Conservation (phyloP, 2,797 vertebrate genomes). For the Gymnopithys bicolor region DNA sequence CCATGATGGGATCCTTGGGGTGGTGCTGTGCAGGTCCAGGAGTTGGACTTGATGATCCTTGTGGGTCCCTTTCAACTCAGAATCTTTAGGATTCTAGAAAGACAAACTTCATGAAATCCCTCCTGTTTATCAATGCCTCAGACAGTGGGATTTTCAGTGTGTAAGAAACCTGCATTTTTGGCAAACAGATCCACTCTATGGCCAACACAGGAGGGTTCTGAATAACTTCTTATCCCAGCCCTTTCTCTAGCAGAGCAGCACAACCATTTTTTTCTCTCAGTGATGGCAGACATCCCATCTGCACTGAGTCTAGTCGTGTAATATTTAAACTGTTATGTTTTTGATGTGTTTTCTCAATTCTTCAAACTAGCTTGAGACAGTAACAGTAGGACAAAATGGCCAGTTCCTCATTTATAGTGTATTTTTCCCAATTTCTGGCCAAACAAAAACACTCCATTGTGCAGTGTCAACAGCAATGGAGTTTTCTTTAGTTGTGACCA, state of each 20-base stretch:
- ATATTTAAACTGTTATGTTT: slow-evolving; percentile 34
- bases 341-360: slow-evolving; percentile 4
- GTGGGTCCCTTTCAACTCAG: not conserved
- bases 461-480: not conserved
- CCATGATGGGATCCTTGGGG: not conserved
- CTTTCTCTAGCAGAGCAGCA: not conserved
- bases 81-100: not conserved
- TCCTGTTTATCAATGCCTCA: not conserved
- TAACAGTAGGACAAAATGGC: not conserved
- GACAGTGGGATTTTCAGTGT: not conserved
- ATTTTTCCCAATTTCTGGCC: not conserved
- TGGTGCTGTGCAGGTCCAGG: not conserved
- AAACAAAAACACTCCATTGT: not conserved
- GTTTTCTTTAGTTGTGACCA: not conserved
- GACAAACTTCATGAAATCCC: not conserved
- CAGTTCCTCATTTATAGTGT: not conserved
- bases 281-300: slow-evolving; percentile 7
- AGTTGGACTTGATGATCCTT: not conserved
- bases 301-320: not conserved
- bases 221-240: not conserved
- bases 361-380: slow-evolving; percentile 1
- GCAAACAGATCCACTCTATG: not conserved
- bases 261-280: not conserved
- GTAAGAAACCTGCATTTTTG: not conserved
- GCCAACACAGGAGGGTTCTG: not conserved